Evolutionary conservation across 2,113 vertebrate genomes (phyloP).

Genomic region (Rhipidura dahli): DNA sequence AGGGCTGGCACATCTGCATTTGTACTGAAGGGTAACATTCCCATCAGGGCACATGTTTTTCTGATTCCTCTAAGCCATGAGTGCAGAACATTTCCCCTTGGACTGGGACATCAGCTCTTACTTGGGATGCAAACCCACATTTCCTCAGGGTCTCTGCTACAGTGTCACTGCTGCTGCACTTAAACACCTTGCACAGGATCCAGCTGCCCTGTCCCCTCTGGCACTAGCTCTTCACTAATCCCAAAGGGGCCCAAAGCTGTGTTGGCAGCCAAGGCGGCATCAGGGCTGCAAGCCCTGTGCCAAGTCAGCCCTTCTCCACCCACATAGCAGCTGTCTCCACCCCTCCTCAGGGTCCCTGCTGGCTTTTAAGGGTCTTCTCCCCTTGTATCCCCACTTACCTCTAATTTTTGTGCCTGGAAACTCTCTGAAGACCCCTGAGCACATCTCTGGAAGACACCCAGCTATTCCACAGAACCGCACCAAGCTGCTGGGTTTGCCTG

Average conservation of each 20-base stretch:
- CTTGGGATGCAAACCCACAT: neutral
- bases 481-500: neutral
- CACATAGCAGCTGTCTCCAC: neutral
- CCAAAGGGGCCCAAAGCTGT: neutral
- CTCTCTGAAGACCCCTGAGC: neutral
- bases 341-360: neutral
- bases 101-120: neutral
- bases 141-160: neutral
- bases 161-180: neutral
- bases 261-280: neutral
- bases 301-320: neutral
- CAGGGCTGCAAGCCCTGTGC: neutral
- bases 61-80: neutral
- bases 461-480: neutral
- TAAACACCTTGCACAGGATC: neutral
- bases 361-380: neutral
- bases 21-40: neutral
- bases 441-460: rapidly evolving
- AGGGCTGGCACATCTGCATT: neutral
- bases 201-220: neutral
- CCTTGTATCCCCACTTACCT: neutral
- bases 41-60: neutral
- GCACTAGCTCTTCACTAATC: neutral
- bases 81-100: neutral
- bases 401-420: neutral